Base-by-base conservation (phyloP, 2,888 invertebrate species). In the Erebia ligea region DNA sequence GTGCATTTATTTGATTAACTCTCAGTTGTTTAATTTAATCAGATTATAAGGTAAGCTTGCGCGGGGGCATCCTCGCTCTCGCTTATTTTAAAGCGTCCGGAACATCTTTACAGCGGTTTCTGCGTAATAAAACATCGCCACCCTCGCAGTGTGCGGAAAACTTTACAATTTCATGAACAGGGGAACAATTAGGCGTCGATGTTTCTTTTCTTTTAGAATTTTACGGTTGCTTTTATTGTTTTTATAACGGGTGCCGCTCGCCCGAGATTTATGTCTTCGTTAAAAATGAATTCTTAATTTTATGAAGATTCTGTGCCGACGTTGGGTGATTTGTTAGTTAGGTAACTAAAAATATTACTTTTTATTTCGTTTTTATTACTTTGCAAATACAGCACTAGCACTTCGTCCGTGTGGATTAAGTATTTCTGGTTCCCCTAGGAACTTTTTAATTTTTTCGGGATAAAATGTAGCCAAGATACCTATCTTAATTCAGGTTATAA, bases 1-100 rank as follows among this genome's bases (percentile, higher is more conserved):
- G 82, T 88, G 90, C 93, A 93, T 93, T 94, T 94, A 93, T 94
- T 94, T 94, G 94, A 94, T 94, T 93, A 94, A 93, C 92, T 92
- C 88, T 82, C 92, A 92, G 92, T 93, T 93, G 92, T 93, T 93
- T 94, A 93, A 93, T 93, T 93, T 93, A 93, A 93, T 92, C 90
- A 91, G 92, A 89, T 93, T 92, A 92, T 87, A 89, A 91, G 89
- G 91, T 89, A 86, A 90, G 88, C 87, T 81, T 84, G 84, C 80
- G 77, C 77, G 75, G 75, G 78, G 79, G 72, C 70, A 78, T 79
- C 77, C 79, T 77, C 84, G 81, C 86, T 86, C 88, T 86, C 88
- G 88, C 88, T 91, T 91, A 92, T 92, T 93, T 92, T 92, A 92
- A 93, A 93, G 83, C 87, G 88, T 85, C 87, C 82, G 77, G 86